phyloP scores from a whole-genome alignment of 2,113 vertebrate species.

The Butorides virescens region DNA sequence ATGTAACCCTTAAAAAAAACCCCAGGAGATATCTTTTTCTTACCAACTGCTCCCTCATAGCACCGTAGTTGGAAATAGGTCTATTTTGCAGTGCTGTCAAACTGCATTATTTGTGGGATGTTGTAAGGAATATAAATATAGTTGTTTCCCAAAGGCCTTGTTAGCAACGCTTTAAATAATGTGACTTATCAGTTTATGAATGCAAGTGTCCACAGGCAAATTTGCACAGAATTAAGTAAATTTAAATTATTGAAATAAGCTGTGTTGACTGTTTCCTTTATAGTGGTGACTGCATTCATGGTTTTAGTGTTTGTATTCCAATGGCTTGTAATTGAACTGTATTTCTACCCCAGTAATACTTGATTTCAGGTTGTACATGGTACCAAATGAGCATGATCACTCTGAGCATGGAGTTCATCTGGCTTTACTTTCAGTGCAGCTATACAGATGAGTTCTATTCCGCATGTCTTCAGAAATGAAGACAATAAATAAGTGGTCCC shows the following conservation, averaged over 20 bases:
- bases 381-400: neutral
- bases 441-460: neutral
- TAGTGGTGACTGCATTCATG: neutral
- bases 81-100: conserved; percentile 18
- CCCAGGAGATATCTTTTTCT: neutral
- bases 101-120: conserved; percentile 15
- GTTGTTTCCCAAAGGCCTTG: conserved; percentile 15
- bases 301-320: neutral
- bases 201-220: neutral
- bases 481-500: neutral
- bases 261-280: neutral
- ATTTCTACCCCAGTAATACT: neutral
- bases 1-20: neutral
- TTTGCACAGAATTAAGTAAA: neutral
- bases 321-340: neutral
- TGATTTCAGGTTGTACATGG: neutral
- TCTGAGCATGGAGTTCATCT: neutral
- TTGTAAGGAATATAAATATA: conserved; percentile 25
- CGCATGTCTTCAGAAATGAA: neutral
- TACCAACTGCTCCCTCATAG: conserved; percentile 17
- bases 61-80: neutral
- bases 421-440: neutral
- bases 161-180: neutral
- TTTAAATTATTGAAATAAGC: neutral
- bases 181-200: neutral